Evolutionary conservation across 1,140 invertebrate genomes (phyloP), one percentile per base, ranked within the genome.

Genomic region (Aplysia californica): DNA sequence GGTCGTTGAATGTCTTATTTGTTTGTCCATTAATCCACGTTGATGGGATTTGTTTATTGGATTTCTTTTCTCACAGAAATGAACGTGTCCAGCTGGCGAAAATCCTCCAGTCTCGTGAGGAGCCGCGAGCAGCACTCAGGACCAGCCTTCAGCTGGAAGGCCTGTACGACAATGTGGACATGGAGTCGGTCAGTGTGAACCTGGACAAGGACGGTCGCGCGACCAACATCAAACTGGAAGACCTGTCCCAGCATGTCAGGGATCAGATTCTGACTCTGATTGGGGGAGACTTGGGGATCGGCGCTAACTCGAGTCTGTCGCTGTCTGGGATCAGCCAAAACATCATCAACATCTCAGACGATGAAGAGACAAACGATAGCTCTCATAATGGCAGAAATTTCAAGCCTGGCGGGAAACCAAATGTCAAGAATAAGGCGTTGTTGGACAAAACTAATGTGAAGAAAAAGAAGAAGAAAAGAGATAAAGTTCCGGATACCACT

Each of bases 211-310:
- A 55, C 18, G 21, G 41, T 70, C n/a, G 23, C 29, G 56, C 31
- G n/a, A 41, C n/a, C 29, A 72, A 55, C 35, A 72, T 72, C 36
- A 72, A 72, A 38, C 35, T 72, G 36, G 70, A 72, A 23, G 70
- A 72, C 26, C 26, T 72, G 56, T 23, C 55, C 38, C 33, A 72
- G n/a, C 26, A 33, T 39, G 70, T 72, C 33, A 41, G 70, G 41
- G 4, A 61, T 18, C 70, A 72, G 23, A 61, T 72, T 4, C 31
- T 72, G 26, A 26, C 3, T 4, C 4, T 72, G 6, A 61, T 72
- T 39, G 70, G 56, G 18, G 68, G 38, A n/a, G 68, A 70, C 36
- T n/a, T n/a, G n/a, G n/a, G n/a, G n/a, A n/a, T n/a, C n/a, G n/a
- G n/a, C n/a, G n/a, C n/a, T n/a, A n/a, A n/a, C n/a, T n/a, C n/a